A percentile compares a stretch with the other conserved stretches of the same genome.
Evolutionary conservation across 2,797 vertebrate species (phyloP).

Genomic region (Hippoglossus hippoglossus): DNA sequence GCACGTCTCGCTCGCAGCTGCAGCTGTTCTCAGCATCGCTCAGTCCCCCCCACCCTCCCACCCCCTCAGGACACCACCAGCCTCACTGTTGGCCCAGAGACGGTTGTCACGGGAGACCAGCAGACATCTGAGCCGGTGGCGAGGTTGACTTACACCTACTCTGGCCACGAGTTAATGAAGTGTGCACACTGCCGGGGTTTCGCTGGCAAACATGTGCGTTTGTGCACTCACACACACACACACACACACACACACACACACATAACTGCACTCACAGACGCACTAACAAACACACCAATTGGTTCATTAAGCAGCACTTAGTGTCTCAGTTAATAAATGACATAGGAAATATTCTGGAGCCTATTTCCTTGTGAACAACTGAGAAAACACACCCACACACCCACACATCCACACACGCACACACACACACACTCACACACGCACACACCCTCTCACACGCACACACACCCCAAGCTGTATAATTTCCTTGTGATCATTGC

Average conservation of each 20-base stretch:
- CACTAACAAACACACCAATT: slow-evolving; percentile 47
- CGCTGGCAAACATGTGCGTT: slow-evolving; percentile 46
- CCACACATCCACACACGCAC: no score
- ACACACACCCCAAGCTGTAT: neutral
- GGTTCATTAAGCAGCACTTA: slow-evolving; percentile 67
- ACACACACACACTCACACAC: neutral
- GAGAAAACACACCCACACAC: slow-evolving; percentile 21
- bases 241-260: slow-evolving; percentile 44
- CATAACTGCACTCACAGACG: slow-evolving; percentile 33
- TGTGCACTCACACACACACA: slow-evolving; percentile 30
- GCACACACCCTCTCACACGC: slow-evolving; percentile 8
- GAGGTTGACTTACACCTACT: slow-evolving; percentile 68
- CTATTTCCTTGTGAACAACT: slow-evolving; percentile 36
- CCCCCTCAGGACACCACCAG: slow-evolving; percentile 53
- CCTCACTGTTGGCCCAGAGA: slow-evolving; percentile 69
- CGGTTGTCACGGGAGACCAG: slow-evolving; percentile 77
- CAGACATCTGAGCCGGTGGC: slow-evolving; percentile 59
- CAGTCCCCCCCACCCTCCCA: slow-evolving; percentile 38
- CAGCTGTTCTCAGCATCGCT: slow-evolving; percentile 48
- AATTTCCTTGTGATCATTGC: slow-evolving; percentile 31
- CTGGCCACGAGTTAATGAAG: slow-evolving; percentile 75
- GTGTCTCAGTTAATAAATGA: slow-evolving; percentile 71
- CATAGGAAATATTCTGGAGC: slow-evolving; percentile 38
- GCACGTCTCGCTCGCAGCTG: slow-evolving; percentile 56
- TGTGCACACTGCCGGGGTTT: slow-evolving; percentile 58